A percentile compares a stretch with the other conserved stretches of the same genome.
Evolutionary conservation across 2,888 invertebrate genomes (phyloP).

Genomic region (Cheilosia variabilis): DNA sequence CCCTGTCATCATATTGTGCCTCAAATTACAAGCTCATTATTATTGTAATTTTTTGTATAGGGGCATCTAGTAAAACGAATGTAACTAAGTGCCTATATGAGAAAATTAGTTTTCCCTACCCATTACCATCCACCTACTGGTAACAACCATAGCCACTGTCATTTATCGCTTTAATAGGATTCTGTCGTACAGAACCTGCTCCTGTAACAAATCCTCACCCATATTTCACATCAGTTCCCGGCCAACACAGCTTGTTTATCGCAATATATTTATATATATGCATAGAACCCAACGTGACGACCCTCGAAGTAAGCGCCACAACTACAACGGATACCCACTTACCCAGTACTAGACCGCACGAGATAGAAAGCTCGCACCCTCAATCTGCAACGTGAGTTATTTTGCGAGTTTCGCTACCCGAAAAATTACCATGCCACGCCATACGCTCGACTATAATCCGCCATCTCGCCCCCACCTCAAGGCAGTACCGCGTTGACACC

Average conservation of each 20-base stretch:
- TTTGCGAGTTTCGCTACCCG: slow-evolving; percentile 37
- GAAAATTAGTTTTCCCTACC: slow-evolving; percentile 12
- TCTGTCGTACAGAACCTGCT: slow-evolving; percentile 58
- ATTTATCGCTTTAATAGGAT: slow-evolving; percentile 66
- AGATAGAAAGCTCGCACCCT: slow-evolving; percentile 31
- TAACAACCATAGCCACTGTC: slow-evolving; percentile 41
- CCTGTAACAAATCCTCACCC: slow-evolving; percentile 36
- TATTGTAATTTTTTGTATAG: background rate
- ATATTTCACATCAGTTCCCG: slow-evolving; percentile 20
- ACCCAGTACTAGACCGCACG: background rate
- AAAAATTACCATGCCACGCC: slow-evolving; percentile 57
- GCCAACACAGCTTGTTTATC: slow-evolving; percentile 51
- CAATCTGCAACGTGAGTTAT: slow-evolving; percentile 54
- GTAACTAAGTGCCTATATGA: background rate
- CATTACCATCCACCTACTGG: background rate
- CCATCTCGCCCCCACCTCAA: slow-evolving; percentile 1
- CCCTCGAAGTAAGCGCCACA: slow-evolving; percentile 16
- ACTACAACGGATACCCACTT: background rate
- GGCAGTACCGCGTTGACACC: slow-evolving; percentile 30
- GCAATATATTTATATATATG: slow-evolving; percentile 27
- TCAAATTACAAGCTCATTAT: background rate
- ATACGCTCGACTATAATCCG: slow-evolving; percentile 2
- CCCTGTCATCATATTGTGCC: background rate
- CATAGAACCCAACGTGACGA: slow-evolving; percentile 15
- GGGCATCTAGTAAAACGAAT: background rate